phyloP scores from a whole-genome alignment of 2,113 vertebrate genomes.

The Planiliza haematocheilus region DNA sequence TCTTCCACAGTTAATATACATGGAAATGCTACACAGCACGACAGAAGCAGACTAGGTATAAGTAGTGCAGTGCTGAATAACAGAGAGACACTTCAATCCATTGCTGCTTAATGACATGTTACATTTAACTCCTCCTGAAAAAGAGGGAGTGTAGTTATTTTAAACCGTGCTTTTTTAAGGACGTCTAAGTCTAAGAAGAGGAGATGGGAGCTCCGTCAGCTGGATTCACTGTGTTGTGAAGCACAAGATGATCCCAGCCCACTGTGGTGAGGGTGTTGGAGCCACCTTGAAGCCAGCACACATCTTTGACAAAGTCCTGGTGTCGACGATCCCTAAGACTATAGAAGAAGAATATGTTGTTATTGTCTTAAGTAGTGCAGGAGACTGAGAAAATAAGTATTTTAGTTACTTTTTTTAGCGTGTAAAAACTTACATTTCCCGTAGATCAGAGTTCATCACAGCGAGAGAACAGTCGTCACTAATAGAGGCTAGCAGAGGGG shows the following conservation, averaged over 20 bases:
- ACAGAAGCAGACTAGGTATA: not conserved
- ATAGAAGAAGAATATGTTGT: conserved; percentile 19
- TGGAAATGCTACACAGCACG: conserved; percentile 23
- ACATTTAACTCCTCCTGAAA: not conserved
- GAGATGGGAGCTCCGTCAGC: conserved; percentile 34
- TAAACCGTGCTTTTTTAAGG: not conserved
- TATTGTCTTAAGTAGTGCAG: not conserved
- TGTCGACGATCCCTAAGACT: conserved; percentile 90
- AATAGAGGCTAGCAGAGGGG: conserved; percentile 89
- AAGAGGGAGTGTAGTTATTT: not conserved
- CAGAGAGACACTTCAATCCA: conserved; percentile 7
- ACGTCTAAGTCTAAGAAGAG: conserved; percentile 48
- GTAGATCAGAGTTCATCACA: conserved; percentile 88
- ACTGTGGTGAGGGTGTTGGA: conserved; percentile 89
- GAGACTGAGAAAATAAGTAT: too few species aligned
- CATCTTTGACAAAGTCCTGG: conserved; percentile 91
- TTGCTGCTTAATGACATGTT: not conserved
- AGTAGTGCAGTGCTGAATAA: conserved; percentile 3
- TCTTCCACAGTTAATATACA: conserved; percentile 17
- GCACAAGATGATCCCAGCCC: conserved; percentile 97
- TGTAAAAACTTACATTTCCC: conserved; percentile 90
- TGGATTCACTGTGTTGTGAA: conserved; percentile 87
- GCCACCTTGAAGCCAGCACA: conserved; percentile 90
- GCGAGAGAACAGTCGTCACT: conserved; percentile 94
- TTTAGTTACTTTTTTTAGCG: too few species aligned